Conservation (phyloP, 1,140 invertebrate genomes). For the Gryllus bimaculatus region DNA sequence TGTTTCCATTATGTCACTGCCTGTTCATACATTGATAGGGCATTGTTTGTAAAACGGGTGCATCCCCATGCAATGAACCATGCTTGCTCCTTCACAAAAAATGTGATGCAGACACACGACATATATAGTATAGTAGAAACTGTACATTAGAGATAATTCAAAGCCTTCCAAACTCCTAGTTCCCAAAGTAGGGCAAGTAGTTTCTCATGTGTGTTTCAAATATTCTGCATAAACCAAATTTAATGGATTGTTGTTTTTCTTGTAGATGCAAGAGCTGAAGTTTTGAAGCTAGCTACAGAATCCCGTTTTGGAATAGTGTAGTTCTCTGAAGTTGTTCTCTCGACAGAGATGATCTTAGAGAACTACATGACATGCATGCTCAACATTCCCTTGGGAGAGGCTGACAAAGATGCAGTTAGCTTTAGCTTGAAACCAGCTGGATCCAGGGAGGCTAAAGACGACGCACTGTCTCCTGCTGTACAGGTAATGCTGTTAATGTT, state of each 20-base stretch:
- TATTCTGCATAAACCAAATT: too few relatives aligned
- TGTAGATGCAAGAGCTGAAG: conserved; percentile 88
- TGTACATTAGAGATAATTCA: too few relatives aligned
- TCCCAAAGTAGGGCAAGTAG: too few relatives aligned
- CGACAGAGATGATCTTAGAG: conserved; percentile 98
- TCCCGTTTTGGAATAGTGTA: conserved; percentile 99
- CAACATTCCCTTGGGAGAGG: conserved; percentile 87
- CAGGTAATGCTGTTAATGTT: conserved; percentile 38
- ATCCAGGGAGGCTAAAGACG: conserved; percentile 48
- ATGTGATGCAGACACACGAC: too few relatives aligned
- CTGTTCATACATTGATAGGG: too few relatives aligned
- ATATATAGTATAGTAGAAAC: too few relatives aligned
- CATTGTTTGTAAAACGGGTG: too few relatives aligned
- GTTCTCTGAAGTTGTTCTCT: conserved; percentile 96
- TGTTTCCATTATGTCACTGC: too few relatives aligned
- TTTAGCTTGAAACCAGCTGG: conserved; percentile 37
- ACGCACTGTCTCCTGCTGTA: conserved; percentile 67
- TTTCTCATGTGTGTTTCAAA: too few relatives aligned
- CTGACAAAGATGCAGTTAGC: conserved; percentile 60
- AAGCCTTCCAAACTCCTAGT: too few relatives aligned
- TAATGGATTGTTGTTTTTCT: neutral
- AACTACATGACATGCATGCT: conserved; percentile 82
- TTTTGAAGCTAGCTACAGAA: conserved; percentile 98
- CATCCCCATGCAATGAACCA: too few relatives aligned
- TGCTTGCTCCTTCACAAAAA: too few relatives aligned